These are phyloP conservation scores for Sicus ferrugineus DNA, from an alignment of 2,888 invertebrate species.

Conservation along the genomic window DNA sequence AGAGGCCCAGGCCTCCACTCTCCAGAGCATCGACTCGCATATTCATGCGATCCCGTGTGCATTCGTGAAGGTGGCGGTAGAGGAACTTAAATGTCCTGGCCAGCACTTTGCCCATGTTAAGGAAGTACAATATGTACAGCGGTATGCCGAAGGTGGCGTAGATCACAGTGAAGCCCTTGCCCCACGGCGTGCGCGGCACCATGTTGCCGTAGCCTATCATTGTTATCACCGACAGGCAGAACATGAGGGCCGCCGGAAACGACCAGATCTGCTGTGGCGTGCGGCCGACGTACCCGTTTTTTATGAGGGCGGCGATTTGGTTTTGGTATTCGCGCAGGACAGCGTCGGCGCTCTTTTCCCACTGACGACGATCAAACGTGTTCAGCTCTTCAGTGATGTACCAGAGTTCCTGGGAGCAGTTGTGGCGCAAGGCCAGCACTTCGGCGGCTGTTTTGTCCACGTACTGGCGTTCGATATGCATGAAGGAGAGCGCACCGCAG, in stretches of 20 bases:
- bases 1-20: conserved; percentile 44
- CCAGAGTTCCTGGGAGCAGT: conserved; percentile 75
- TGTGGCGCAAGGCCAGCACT: conserved; percentile 68
- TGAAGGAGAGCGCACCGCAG: conserved; percentile 83
- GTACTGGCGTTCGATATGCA: conserved; percentile 76
- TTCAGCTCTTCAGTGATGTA: conserved; percentile 73
- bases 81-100: conserved; percentile 84
- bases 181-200: conserved; percentile 82
- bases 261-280: conserved; percentile 80
- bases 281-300: conserved; percentile 75
- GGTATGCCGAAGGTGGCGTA: conserved; percentile 91
- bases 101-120: conserved; percentile 88
- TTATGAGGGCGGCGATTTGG: conserved; percentile 72
- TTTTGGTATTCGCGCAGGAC: conserved; percentile 74
- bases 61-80: conserved; percentile 79
- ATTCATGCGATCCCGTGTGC: conserved; percentile 67
- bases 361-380: conserved; percentile 73
- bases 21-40: conserved; percentile 57
- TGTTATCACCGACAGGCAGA: conserved; percentile 85
- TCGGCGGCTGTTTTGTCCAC: conserved; percentile 66
- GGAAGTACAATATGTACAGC: conserved; percentile 84
- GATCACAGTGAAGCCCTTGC: conserved; percentile 83
- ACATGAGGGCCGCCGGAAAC: conserved; percentile 88
- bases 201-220: conserved; percentile 93
- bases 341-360: conserved; percentile 70